Evolutionary conservation across 64 coral and sea anemone genomes (phyloP).

Genomic region (Acropora yongei): DNA sequence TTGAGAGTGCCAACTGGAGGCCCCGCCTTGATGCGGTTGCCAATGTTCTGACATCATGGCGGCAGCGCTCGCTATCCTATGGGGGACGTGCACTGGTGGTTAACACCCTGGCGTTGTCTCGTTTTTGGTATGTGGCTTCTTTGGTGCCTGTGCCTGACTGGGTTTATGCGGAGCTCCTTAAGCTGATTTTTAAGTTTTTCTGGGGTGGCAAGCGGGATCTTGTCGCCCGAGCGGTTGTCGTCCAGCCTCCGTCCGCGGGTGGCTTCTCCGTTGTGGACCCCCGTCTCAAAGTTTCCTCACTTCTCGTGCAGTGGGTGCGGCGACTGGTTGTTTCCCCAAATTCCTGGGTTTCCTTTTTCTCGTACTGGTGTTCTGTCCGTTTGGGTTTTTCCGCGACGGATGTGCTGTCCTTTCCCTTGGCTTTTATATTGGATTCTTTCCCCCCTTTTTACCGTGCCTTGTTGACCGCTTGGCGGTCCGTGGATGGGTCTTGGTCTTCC

Average conservation of each 20-base stretch:
- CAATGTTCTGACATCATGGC: neutral
- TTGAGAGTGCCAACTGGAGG: neutral
- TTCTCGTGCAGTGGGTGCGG: constrained; percentile 19
- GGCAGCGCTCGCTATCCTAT: neutral
- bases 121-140: constrained; percentile 16
- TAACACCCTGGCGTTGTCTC: constrained; percentile 30
- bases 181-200: neutral
- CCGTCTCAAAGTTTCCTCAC: neutral
- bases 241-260: constrained; percentile 1
- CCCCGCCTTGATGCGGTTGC: neutral
- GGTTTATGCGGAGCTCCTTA: neutral
- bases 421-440: accelerated
- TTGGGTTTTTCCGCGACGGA: neutral
- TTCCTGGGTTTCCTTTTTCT: constrained; percentile 9
- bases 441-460: neutral
- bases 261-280: neutral
- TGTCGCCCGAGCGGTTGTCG: neutral
- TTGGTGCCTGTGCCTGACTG: neutral
- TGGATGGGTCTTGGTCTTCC: neutral
- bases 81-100: neutral
- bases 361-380: neutral
- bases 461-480: neutral
- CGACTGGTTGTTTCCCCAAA: neutral
- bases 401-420: neutral
- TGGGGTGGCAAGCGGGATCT: constrained; percentile 17